A percentile compares a stretch with the other conserved stretches of the same genome.
Evolutionary conservation across 2,113 vertebrate species (phyloP).

Genomic region (Caracal caracal): DNA sequence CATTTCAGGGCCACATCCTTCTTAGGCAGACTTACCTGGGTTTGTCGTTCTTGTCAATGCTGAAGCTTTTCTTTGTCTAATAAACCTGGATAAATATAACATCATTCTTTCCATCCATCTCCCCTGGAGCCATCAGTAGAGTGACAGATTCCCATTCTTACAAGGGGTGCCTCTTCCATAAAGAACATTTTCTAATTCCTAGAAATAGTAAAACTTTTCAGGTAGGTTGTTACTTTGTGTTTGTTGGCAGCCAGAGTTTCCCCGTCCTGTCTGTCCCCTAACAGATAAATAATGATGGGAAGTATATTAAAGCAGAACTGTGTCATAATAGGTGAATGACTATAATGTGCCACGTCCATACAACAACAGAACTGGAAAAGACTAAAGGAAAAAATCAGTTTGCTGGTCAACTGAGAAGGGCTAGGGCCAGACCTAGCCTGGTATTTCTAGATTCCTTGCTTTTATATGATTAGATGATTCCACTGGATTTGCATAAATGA

Average conservation of each 20-base stretch:
- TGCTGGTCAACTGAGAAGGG: background rate
- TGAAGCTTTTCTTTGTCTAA: conserved; percentile 68
- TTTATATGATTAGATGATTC: background rate
- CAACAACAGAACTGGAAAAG: background rate
- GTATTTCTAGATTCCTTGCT: background rate
- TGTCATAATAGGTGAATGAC: background rate
- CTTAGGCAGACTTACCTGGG: conserved; percentile 80
- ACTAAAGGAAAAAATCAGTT: background rate
- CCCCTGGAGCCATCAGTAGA: background rate
- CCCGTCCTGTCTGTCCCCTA: background rate
- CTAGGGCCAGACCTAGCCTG: background rate
- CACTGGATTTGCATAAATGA: background rate
- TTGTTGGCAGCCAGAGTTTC: background rate
- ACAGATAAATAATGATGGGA: background rate
- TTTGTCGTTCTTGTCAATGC: conserved; percentile 50
- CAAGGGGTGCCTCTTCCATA: conserved; percentile 50
- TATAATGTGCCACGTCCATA: background rate
- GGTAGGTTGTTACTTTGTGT: background rate
- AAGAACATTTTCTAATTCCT: conserved; percentile 25
- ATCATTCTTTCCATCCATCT: background rate
- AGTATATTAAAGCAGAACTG: background rate
- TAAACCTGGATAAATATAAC: conserved; percentile 1
- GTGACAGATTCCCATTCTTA: conserved; percentile 35
- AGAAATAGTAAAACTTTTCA: background rate
- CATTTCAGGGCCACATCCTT: conserved; percentile 34